Conservation (phyloP, 92 coral and sea anemone genomes). For the Porites lobata region DNA sequence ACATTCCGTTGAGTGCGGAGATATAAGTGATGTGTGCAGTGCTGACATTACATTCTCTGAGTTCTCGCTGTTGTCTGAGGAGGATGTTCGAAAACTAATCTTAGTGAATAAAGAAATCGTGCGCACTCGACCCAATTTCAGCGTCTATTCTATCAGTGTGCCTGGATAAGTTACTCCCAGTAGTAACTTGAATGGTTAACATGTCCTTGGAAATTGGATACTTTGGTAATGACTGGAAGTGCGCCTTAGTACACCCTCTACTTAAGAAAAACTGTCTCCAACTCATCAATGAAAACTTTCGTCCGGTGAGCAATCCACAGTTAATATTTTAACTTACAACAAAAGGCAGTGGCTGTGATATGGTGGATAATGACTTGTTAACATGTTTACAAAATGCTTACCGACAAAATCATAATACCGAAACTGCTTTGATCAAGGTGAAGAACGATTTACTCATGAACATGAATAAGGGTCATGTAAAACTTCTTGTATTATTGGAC, state of each 20-base stretch:
- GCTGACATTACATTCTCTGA: slow-evolving; percentile 6
- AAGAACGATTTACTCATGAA: slow-evolving; percentile 16
- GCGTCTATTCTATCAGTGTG: slow-evolving; percentile 12
- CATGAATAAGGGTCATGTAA: slow-evolving; percentile 3
- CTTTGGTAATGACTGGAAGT: background rate
- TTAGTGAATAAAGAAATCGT: slow-evolving; percentile 20
- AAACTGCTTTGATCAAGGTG: slow-evolving; percentile 30
- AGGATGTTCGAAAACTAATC: slow-evolving; percentile 19
- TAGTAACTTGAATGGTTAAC: slow-evolving; percentile 36
- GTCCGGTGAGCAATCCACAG: too few relatives aligned
- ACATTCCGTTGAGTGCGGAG: background rate
- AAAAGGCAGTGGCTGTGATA: slow-evolving; percentile 42
- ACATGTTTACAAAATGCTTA: slow-evolving; percentile 21
- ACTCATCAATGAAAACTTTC: too few relatives aligned
- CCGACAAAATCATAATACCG: slow-evolving; percentile 38
- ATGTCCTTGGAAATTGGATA: slow-evolving; percentile 27
- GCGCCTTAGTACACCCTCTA: too few relatives aligned
- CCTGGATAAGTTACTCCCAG: slow-evolving; percentile 53
- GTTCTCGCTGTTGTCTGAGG: slow-evolving; percentile 28
- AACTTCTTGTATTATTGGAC: background rate
- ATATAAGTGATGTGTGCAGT: background rate
- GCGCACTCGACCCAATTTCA: slow-evolving; percentile 48
- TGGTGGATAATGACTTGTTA: slow-evolving; percentile 32
- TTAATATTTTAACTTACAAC: slow-evolving; percentile 10
- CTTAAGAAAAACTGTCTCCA: too few relatives aligned